Evolutionary conservation across 2,888 invertebrate species (phyloP).

Genomic region (Microctonus aethiopoides): DNA sequence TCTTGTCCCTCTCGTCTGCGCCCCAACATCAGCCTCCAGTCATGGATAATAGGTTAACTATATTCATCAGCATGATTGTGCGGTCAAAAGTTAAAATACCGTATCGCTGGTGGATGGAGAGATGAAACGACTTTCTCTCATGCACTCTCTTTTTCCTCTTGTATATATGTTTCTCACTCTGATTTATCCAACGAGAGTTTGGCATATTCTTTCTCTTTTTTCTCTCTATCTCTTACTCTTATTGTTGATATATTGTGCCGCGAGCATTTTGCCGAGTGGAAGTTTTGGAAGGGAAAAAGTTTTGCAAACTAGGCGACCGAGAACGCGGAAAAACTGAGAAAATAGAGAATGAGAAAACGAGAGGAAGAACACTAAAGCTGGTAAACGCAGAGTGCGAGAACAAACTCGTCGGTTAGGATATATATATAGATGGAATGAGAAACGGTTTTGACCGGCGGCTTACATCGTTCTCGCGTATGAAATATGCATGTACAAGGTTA

Average conservation of each 20-base stretch:
- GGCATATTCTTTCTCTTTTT: conserved; percentile 24
- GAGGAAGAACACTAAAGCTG: conserved; percentile 37
- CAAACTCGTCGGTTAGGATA: neutral
- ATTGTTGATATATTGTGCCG: conserved; percentile 4
- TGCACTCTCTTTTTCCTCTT: neutral
- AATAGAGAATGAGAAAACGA: conserved; percentile 12
- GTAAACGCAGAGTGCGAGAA: too few relatives aligned
- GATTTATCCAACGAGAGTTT: conserved; percentile 6
- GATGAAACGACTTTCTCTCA: neutral
- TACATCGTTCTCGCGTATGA: conserved; percentile 52
- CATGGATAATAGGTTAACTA: conserved; percentile 30
- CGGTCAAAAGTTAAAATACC: conserved; percentile 27
- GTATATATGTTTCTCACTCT: conserved; percentile 18
- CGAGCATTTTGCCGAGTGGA: conserved; percentile 31
- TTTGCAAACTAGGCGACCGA: conserved; percentile 13
- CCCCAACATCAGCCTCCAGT: neutral
- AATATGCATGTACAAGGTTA: conserved; percentile 61
- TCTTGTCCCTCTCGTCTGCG: neutral
- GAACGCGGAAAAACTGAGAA: neutral
- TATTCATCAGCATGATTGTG: conserved; percentile 17
- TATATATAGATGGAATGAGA: conserved; percentile 38
- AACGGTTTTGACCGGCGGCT: conserved; percentile 50
- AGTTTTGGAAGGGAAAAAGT: conserved; percentile 25
- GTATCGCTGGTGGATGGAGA: conserved; percentile 18
- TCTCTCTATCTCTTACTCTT: conserved; percentile 18